These are phyloP conservation scores for Ormyrus nitidulus DNA, from an alignment of 2,888 invertebrate genomes.

Conservation along the genomic window DNA sequence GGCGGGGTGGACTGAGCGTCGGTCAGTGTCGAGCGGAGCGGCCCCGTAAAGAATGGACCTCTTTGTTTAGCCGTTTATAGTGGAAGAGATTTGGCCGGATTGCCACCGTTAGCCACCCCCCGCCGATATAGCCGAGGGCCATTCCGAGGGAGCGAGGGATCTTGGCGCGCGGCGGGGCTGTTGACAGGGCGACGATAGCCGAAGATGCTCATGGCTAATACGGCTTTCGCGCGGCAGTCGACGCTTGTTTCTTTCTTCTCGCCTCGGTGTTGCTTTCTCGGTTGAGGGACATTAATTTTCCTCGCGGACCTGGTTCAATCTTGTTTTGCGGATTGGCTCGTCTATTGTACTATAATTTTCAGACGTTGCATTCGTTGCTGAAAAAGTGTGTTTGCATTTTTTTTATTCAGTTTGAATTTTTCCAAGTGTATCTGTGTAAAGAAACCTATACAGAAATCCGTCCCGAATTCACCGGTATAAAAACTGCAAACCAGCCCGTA, in stretches of 20 bases:
- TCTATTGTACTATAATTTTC: not conserved
- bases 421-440: no score
- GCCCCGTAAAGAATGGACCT: constrained; percentile 72
- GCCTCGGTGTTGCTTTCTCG: not conserved
- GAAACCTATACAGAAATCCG: no score
- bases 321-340: not conserved
- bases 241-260: constrained; percentile 55
- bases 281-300: constrained; percentile 16
- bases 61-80: constrained; percentile 76
- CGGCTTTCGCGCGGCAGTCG: constrained; percentile 57
- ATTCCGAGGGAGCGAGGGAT: not conserved
- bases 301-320: not conserved
- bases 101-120: constrained; percentile 62
- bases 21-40: constrained; percentile 53
- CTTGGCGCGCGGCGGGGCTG: constrained; percentile 9
- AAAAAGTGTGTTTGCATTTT: not conserved
- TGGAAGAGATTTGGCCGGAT: constrained; percentile 74
- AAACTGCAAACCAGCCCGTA: no score
- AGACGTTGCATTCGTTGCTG: not conserved
- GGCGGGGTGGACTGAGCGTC: constrained; percentile 38
- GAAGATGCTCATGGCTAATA: constrained; percentile 66
- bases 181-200: constrained; percentile 58
- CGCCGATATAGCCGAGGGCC: constrained; percentile 11
- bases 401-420: no score
- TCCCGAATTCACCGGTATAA: no score